phyloP scores from a whole-genome alignment of 2,797 vertebrate genomes.

The Spheniscus humboldti region DNA sequence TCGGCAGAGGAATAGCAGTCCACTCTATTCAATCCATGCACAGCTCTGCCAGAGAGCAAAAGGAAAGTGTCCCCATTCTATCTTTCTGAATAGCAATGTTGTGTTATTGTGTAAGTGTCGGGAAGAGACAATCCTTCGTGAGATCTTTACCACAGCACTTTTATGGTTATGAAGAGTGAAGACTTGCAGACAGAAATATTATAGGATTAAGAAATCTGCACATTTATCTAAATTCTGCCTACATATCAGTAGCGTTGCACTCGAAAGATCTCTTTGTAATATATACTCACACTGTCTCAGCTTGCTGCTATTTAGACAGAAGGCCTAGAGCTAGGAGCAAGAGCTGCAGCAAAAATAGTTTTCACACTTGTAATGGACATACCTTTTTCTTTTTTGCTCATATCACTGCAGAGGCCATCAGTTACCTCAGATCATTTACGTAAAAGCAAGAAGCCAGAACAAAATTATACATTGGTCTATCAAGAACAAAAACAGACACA shows the following conservation, averaged over 20 bases:
- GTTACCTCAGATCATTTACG: not conserved
- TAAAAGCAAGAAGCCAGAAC: not conserved
- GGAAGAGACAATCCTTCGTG: not conserved
- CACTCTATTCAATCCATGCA: not conserved
- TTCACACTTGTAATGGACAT: not conserved
- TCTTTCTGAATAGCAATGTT: not conserved
- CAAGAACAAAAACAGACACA: not conserved
- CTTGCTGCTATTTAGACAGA: not conserved
- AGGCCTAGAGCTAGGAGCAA: not conserved
- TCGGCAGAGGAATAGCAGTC: not conserved
- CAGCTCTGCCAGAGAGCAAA: not conserved
- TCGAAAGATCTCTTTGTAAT: not conserved
- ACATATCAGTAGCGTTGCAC: not conserved
- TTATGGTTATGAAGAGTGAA: not conserved
- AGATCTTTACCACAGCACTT: not conserved
- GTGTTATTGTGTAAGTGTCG: not conserved
- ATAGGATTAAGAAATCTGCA: not conserved
- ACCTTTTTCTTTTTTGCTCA: not conserved
- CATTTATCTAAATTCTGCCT: not conserved
- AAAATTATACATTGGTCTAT: not conserved
- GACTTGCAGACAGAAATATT: not conserved
- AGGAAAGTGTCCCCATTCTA: conserved; percentile 1
- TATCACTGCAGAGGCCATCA: not conserved
- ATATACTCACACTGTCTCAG: not conserved
- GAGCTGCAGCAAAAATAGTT: not conserved